Evolutionary conservation across 2,797 vertebrate genomes (phyloP), one percentile per base, ranked within the genome.

Genomic region (Melanotaenia trifasciata): DNA sequence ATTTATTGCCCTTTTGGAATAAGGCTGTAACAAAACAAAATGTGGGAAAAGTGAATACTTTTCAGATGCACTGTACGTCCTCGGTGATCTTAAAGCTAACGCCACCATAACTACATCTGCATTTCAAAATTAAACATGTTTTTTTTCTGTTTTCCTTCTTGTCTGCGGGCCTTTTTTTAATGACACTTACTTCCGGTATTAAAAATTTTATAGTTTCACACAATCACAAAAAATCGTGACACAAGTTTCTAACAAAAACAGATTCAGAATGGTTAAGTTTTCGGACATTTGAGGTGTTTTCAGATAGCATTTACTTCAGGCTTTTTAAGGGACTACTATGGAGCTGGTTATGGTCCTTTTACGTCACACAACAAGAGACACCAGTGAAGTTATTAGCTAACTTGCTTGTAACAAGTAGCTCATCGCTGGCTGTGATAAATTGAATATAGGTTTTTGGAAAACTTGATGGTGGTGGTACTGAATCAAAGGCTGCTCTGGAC

Each of bases 231-330:
- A 57, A 57, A 57, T 1, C 8, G 9, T 1, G 28, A 18, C 7
- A 43, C 40, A 30, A 36, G 8, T 10, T 24, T 24, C n/a, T 53
- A 22, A 54, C 12, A 12, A 1, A 54, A 54, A 26, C n/a, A 54
- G 4, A 26, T 54, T 54, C 12, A 54, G 10, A 53, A 5, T 13
- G 4, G 10, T 26, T 22, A 12, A 3, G 10, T n/a, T 47, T 47
- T 20, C 0, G 8, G 2, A 5, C 22, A 38, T 35, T 35, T 35
- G 16, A 54, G 24, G 20, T 54, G 26, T 9, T 2, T 58, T 12
- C 30, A 8, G 2, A 3, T 0, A 3, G 16, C 1, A 61, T 83
- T 88, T 64, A 8, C 9, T 26, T 70, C 79, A 82, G 90, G 90
- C 85, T n/a, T 40, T 50, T 16, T 20, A 11, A 0, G 0, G 16